phyloP scores from a whole-genome alignment of 2,113 vertebrate genomes.

The Etia nguti region DNA sequence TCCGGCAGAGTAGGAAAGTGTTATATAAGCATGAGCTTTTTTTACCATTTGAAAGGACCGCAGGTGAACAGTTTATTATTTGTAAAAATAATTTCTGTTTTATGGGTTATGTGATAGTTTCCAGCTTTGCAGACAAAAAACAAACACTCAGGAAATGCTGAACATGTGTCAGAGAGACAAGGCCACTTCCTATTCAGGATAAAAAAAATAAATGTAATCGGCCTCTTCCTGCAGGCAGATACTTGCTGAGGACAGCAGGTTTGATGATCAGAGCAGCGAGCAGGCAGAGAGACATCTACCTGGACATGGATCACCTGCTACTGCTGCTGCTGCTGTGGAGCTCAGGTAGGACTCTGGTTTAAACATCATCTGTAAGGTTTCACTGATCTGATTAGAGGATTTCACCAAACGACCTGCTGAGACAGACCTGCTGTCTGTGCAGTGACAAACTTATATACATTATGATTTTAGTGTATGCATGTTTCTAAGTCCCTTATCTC shows the following conservation, averaged over 20 bases:
- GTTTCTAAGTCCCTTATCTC: neutral
- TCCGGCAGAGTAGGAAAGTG: neutral
- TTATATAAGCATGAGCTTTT: neutral
- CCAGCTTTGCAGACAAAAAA: neutral
- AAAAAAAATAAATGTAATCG: neutral
- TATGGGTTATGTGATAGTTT: neutral
- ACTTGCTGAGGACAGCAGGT: neutral
- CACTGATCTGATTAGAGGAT: neutral
- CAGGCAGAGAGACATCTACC: neutral
- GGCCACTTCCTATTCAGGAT: neutral
- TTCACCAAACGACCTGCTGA: neutral
- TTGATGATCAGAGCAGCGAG: neutral
- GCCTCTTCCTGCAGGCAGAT: neutral
- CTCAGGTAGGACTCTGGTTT: neutral
- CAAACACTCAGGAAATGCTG: neutral
- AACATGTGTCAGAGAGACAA: neutral
- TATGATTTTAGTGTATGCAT: neutral
- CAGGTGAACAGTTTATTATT: neutral
- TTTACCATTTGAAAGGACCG: neutral
- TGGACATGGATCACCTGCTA: neutral
- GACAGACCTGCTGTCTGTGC: too few species aligned
- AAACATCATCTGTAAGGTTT: neutral
- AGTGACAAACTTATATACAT: neutral
- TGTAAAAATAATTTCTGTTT: neutral
- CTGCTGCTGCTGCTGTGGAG: neutral